These are phyloP conservation scores for Osmoderma eremita DNA, from an alignment of 2,888 invertebrate species.

Conservation along the genomic window DNA sequence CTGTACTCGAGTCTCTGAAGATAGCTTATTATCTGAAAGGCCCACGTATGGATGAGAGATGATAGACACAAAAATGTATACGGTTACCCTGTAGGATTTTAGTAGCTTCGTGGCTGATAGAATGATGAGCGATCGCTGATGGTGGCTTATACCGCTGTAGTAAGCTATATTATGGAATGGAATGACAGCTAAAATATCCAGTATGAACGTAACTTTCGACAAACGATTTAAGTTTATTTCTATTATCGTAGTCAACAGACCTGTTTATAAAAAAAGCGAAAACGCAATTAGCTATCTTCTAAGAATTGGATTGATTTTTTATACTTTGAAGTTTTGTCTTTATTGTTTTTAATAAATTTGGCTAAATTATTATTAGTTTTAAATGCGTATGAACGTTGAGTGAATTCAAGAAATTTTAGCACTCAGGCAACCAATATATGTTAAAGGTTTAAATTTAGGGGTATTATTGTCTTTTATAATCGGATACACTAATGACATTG, in stretches of 20 bases:
- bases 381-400: too few relatives aligned
- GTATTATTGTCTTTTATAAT: not conserved
- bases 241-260: constrained; percentile 26
- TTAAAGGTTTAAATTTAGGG: too few relatives aligned
- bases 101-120: constrained; percentile 40
- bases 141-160: constrained; percentile 19
- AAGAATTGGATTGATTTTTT: too few relatives aligned
- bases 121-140: constrained; percentile 32
- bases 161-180: constrained; percentile 42
- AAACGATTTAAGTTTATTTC: constrained; percentile 42
- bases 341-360: too few relatives aligned
- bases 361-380: too few relatives aligned
- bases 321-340: too few relatives aligned
- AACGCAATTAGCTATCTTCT: not conserved
- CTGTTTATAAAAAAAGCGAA: constrained; percentile 10
- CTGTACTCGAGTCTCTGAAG: constrained; percentile 47
- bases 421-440: too few relatives aligned
- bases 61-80: too few relatives aligned
- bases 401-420: too few relatives aligned
- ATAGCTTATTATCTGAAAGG: constrained; percentile 47
- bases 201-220: constrained; percentile 44
- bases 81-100: constrained; percentile 44
- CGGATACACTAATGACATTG: too few relatives aligned
- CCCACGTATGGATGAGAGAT: too few relatives aligned
- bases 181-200: constrained; percentile 46